Evolutionary conservation across 2,797 vertebrate genomes (phyloP), one percentile per base, ranked within the genome.

Genomic region (Garrulus glandarius): DNA sequence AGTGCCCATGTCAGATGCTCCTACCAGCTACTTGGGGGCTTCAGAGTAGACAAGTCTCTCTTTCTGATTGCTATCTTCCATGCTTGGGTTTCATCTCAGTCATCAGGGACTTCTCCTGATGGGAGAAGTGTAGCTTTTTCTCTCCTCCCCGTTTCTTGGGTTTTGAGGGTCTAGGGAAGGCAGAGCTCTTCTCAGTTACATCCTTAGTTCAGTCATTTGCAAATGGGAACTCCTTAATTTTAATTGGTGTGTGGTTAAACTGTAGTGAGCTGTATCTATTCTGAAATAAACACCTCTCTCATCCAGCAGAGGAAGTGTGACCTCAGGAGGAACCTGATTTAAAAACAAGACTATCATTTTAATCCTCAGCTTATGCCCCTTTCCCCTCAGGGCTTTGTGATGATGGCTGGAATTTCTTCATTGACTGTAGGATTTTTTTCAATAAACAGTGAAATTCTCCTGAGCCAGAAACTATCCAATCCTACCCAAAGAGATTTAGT

Each of bases 291-390:
- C 46, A 55, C 56, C 24, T 43, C n/a, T 78, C 9, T 56, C 29
- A 32, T 53, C 19, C 30, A 70, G 41, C 32, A 80, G 34, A 75
- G 52, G 70, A 78, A 65, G 24, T 39, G 8, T 74, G 76, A 93
- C 61, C 68, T 91, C 56, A 55, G 13, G 20, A 81, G 84, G 55
- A 95, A 67, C 16, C 36, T 43, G n/a, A 84, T 88, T 79, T 85
- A n/a, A 78, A 83, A 92, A 19, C 29, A 93, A 29, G 27, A 13
- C 22, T 69, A 10, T 47, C 1, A 30, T 69, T 86, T 93, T 67
- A 88, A 71, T 68, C 26, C 26, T 85, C 68, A 67, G 5, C 21
- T 90, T 86, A 36, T 1, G 1, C 23, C 24, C 27, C 1, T 1
- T 14, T 84, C 15, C 34, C n/a, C 24, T 79, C 20, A 34, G 36